phyloP scores from a whole-genome alignment of 2,797 vertebrate species.

The Sebastes elongatus region DNA sequence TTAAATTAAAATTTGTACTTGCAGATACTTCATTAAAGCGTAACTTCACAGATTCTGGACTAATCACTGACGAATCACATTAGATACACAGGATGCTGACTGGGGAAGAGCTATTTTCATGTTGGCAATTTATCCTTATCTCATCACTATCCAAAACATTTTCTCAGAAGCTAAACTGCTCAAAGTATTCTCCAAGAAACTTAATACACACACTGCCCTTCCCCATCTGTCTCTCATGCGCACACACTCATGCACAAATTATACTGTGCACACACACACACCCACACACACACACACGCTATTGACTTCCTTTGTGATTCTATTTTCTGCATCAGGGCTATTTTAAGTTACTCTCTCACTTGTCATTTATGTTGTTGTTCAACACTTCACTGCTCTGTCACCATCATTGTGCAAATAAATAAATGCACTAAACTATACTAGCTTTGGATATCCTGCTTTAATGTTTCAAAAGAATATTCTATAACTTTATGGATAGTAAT shows the following conservation, averaged over 20 bases:
- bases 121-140: constrained; percentile 24
- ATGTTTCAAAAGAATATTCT: neutral
- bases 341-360: constrained; percentile 32
- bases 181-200: constrained; percentile 21
- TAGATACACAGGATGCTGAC: constrained; percentile 26
- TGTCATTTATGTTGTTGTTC: constrained; percentile 24
- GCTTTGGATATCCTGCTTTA: neutral
- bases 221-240: neutral
- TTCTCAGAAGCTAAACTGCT: neutral
- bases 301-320: constrained; percentile 18
- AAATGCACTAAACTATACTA: neutral
- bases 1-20: constrained; percentile 36
- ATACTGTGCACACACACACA: neutral
- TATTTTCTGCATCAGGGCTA: constrained; percentile 33
- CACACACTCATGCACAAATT: neutral
- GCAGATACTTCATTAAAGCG: constrained; percentile 12
- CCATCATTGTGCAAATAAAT: neutral
- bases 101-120: constrained; percentile 30
- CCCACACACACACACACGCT: neutral
- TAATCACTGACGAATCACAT: constrained; percentile 54
- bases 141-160: constrained; percentile 21
- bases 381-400: constrained; percentile 7
- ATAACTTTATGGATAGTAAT: neutral
- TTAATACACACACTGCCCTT: constrained; percentile 10
- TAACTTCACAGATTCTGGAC: constrained; percentile 35